A percentile compares a stretch with the other conserved stretches of the same genome.
These are phyloP conservation scores for Halictus rubicundus DNA, from an alignment of 1,140 invertebrate species.

Conservation along the genomic window DNA sequence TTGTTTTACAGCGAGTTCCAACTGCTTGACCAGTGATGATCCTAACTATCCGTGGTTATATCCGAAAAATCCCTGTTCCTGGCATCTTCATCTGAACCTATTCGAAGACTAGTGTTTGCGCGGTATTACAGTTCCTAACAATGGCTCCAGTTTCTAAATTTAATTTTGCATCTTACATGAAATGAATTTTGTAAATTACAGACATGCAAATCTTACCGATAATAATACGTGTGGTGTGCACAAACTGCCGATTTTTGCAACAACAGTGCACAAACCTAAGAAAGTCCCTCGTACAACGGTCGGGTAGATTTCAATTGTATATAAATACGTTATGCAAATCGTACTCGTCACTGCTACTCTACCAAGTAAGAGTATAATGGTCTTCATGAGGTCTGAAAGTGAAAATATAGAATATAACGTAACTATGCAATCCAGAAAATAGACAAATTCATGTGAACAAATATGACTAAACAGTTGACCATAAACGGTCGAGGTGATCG, in stretches of 20 bases:
- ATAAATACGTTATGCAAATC: constrained; percentile 69
- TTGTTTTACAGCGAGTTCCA: too few relatives aligned
- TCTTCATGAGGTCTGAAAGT: constrained; percentile 63
- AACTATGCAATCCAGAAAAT: neutral
- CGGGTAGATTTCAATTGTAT: constrained; percentile 75
- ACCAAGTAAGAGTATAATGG: constrained; percentile 66
- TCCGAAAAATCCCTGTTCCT: too few relatives aligned
- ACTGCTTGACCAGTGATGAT: too few relatives aligned
- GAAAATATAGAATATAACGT: neutral
- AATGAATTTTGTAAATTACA: neutral
- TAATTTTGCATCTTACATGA: neutral
- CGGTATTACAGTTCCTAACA: too few relatives aligned
- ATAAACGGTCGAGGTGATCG: too few relatives aligned
- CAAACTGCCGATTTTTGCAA: constrained; percentile 72
- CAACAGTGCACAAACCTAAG: constrained; percentile 71
- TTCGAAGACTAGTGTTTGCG: too few relatives aligned
- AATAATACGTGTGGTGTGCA: constrained; percentile 71
- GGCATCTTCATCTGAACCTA: too few relatives aligned
- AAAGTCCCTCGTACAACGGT: constrained; percentile 73
- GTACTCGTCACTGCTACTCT: constrained; percentile 66
- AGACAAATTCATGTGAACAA: neutral
- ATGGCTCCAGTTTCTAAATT: neutral
- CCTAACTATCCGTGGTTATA: too few relatives aligned
- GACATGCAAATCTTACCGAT: constrained; percentile 63
- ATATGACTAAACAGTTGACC: too few relatives aligned